Base-by-base conservation (phyloP, 2,113 vertebrate genomes). In the Dascyllus trimaculatus region DNA sequence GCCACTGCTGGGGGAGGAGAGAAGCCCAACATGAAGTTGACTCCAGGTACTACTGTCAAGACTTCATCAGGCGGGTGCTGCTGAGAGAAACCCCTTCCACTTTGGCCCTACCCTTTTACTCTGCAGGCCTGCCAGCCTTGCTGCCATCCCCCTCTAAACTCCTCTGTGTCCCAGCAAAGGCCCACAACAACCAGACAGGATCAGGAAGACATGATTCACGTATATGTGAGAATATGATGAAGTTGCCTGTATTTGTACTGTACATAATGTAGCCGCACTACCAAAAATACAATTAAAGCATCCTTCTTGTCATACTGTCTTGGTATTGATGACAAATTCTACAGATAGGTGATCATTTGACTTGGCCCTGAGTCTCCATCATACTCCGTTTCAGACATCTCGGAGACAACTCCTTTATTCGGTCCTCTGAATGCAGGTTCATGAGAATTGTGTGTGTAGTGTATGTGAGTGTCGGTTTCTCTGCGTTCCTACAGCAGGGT, bases 41-140 rank as follows among this genome's bases (percentile, higher is more conserved):
- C 89, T 89, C 96, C 98, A 86, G 99, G 98, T 95, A 99, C 98
- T 94, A 95, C 96, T 71, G 97, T 99, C 92, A 99, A 98, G 95
- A 95, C 97, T 91, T 96, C 96, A 74, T 95, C 97, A 61, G 98
- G 98, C 93, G 97, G 97, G 85, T 99, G 98, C 96, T 99, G 95
- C 89, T 95, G 93, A 95, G 90, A 68, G 40, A 63, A 61, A 49
- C 40, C 70, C 15, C 65, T 63, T 35, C 45, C 60, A 66, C 81
- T 54, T 14, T 17, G 21, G 24, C 43, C 2, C 29, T 52, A 10
- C 32, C 32, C 21, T 4, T 14, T 49, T 52, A 24, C 32, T 63
- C 57, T 53, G 58, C 84, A 64, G 81, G 81, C 71, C 60, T 17
- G 35, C 53, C 54, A 22, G 43, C 57, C 80, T 11, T 58, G 51